These are phyloP conservation scores for Emberiza fucata DNA, from an alignment of 2,113 vertebrate genomes.

Conservation along the genomic window DNA sequence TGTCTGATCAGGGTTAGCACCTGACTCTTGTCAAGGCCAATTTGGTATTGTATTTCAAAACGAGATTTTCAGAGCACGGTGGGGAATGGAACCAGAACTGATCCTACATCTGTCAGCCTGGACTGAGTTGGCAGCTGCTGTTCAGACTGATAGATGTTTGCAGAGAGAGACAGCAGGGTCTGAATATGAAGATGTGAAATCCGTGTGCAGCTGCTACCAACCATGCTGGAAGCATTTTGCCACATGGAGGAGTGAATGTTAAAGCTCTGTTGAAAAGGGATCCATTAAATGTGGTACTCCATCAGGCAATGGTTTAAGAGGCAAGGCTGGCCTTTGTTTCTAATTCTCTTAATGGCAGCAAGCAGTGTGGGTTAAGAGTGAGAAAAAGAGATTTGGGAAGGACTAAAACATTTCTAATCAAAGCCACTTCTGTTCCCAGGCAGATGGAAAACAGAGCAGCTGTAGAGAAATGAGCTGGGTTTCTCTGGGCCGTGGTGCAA, in stretches of 20 bases:
- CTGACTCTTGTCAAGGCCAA: slow-evolving; percentile 9
- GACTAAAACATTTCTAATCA: background rate
- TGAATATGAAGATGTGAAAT: background rate
- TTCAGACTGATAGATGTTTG: background rate
- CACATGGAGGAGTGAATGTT: background rate
- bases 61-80: background rate
- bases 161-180: background rate
- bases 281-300: background rate
- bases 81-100: background rate
- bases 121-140: background rate
- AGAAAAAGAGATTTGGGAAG: background rate
- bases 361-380: background rate
- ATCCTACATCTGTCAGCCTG: slow-evolving; percentile 9
- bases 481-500: background rate
- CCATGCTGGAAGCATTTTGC: background rate
- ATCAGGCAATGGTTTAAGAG: background rate
- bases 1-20: slow-evolving; percentile 15
- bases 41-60: background rate
- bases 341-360: background rate
- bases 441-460: background rate
- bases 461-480: background rate
- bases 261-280: background rate
- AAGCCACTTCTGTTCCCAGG: background rate
- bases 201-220: background rate
- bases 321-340: background rate